Conservation (phyloP, 2,888 invertebrate genomes). For the Leucoma salicis region DNA sequence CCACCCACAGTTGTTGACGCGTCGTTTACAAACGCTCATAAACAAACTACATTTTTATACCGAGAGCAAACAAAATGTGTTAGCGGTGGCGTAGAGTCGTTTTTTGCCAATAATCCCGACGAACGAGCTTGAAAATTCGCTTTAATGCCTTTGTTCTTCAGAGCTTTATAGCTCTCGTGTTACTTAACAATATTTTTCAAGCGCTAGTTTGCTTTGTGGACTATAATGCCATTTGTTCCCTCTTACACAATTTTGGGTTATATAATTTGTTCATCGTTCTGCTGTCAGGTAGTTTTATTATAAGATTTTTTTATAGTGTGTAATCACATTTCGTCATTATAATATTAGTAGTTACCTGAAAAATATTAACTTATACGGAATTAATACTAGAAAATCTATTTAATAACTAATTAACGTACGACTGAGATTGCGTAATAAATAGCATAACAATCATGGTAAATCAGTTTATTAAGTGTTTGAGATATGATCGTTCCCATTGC, state of each 20-base stretch:
- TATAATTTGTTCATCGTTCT: slow-evolving; percentile 17
- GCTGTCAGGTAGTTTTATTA: slow-evolving; percentile 1
- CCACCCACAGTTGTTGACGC: slow-evolving; percentile 45
- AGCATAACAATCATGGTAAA: slow-evolving; percentile 39
- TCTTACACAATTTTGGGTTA: slow-evolving; percentile 32
- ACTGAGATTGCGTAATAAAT: slow-evolving; percentile 10
- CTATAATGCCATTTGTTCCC: slow-evolving; percentile 49
- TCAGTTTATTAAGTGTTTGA: slow-evolving; percentile 53
- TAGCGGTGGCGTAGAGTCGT: slow-evolving; percentile 68
- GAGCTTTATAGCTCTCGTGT: slow-evolving; percentile 70
- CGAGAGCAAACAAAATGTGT: slow-evolving; percentile 74
- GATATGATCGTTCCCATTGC: slow-evolving; percentile 70
- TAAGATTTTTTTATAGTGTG: background rate
- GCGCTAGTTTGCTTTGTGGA: slow-evolving; percentile 57
- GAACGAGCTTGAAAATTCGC: slow-evolving; percentile 73
- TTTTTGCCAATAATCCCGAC: slow-evolving; percentile 61
- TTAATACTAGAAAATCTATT: background rate
- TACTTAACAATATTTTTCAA: slow-evolving; percentile 61
- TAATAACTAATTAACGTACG: background rate
- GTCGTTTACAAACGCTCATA: slow-evolving; percentile 59
- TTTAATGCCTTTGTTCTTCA: slow-evolving; percentile 79
- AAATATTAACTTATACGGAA: background rate
- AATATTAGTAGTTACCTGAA: background rate
- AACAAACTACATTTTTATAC: slow-evolving; percentile 77
- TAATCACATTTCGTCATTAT: background rate